Evolutionary conservation across 2,888 invertebrate genomes (phyloP).

Genomic region (Phyto melanocephala): DNA sequence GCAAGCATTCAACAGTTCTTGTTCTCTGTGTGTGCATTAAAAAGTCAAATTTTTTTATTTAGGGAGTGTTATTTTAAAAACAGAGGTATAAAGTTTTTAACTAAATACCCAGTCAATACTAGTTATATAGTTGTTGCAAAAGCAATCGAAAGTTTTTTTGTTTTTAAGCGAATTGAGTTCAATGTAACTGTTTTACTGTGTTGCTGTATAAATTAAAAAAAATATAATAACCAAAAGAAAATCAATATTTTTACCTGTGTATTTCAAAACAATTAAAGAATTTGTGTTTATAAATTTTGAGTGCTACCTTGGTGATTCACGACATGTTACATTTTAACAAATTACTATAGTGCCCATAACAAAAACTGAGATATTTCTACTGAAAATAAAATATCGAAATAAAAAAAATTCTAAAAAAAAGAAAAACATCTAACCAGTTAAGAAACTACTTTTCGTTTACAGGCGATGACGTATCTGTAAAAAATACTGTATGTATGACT

Average conservation of each 20-base stretch:
- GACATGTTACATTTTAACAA: constrained; percentile 6
- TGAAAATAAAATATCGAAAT: neutral
- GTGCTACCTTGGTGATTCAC: constrained; percentile 58
- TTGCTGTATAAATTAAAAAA: neutral
- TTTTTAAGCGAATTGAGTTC: no score
- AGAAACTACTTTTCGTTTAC: constrained; percentile 40
- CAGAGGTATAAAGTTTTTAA: constrained; percentile 46
- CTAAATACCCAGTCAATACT: constrained; percentile 20
- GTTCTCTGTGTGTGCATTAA: constrained; percentile 12
- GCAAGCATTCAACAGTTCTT: constrained; percentile 53
- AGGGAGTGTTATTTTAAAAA: constrained; percentile 27
- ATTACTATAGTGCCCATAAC: constrained; percentile 21
- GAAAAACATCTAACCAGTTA: constrained; percentile 39
- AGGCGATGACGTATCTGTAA: constrained; percentile 60
- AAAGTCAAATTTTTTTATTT: constrained; percentile 42
- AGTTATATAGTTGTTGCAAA: constrained; percentile 37
- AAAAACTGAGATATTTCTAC: neutral
- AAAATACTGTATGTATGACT: constrained; percentile 38
- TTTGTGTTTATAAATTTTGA: constrained; percentile 29
- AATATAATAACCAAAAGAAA: constrained; percentile 10
- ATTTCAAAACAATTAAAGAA: neutral
- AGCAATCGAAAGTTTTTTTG: constrained; percentile 52
- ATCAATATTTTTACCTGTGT: constrained; percentile 17
- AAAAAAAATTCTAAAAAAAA: neutral
- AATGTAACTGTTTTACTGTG: no score